Evolutionary conservation across 2,113 vertebrate species (phyloP).

Genomic region (Maccullochella peelii): DNA sequence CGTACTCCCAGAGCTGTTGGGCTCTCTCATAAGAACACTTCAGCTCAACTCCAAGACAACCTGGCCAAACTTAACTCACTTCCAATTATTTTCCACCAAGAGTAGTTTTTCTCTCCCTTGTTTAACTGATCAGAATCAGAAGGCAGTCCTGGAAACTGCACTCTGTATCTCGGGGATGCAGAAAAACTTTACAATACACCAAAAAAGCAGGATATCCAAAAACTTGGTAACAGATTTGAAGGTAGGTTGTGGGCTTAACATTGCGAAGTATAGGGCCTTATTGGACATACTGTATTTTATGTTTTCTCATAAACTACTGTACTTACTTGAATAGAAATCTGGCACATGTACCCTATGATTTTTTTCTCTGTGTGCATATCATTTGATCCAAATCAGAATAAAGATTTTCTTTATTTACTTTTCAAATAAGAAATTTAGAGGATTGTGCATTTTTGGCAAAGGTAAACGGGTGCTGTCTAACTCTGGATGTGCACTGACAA

Average conservation of each 20-base stretch:
- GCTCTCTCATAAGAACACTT: slow-evolving; percentile 55
- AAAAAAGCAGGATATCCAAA: not conserved
- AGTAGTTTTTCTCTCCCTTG: slow-evolving; percentile 28
- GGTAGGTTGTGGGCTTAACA: not conserved
- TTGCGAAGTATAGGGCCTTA: too few relatives aligned
- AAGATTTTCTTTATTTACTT: not conserved
- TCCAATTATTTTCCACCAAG: slow-evolving; percentile 57
- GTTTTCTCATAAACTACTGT: not conserved
- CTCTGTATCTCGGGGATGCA: not conserved
- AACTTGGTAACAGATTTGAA: not conserved
- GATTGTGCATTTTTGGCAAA: not conserved
- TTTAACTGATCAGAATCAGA: slow-evolving; percentile 35
- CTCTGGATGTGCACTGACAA: too few relatives aligned
- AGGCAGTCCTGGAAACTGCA: not conserved
- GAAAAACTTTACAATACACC: not conserved
- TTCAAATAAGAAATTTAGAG: not conserved
- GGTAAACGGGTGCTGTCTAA: not conserved
- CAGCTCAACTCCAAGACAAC: slow-evolving; percentile 50
- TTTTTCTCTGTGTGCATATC: not conserved
- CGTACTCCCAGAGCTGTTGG: slow-evolving; percentile 50
- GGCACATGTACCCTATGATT: not conserved
- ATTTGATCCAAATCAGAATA: not conserved
- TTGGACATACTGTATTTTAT: not conserved
- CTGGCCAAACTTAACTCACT: slow-evolving; percentile 44
- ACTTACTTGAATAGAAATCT: not conserved